These are phyloP conservation scores for Rhinella marina DNA, from an alignment of 2,797 vertebrate genomes.

Conservation along the genomic window DNA sequence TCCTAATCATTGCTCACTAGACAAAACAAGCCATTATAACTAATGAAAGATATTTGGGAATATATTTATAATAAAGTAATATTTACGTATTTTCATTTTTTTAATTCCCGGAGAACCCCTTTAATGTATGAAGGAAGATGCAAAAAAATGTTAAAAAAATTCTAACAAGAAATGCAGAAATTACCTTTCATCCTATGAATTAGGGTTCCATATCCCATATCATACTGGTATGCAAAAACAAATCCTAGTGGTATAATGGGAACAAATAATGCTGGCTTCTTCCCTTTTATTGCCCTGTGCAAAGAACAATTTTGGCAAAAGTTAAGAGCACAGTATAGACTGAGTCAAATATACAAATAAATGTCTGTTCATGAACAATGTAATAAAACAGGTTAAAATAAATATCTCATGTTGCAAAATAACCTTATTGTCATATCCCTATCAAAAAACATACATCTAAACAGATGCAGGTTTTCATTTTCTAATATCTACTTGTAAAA, in stretches of 20 bases:
- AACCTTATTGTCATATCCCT: too few relatives aligned
- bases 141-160: too few relatives aligned
- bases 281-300: constrained; percentile 82
- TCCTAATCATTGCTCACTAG: too few relatives aligned
- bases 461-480: background rate
- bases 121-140: too few relatives aligned
- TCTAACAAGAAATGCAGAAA: too few relatives aligned
- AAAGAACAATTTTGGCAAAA: constrained; percentile 41
- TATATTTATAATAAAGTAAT: too few relatives aligned
- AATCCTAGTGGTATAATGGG: constrained; percentile 86
- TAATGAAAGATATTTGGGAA: too few relatives aligned
- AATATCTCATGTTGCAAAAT: background rate
- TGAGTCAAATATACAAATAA: background rate
- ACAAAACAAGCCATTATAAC: too few relatives aligned
- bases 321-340: background rate
- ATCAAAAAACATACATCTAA: background rate
- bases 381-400: background rate
- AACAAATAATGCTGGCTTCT: constrained; percentile 75
- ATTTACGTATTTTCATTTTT: too few relatives aligned
- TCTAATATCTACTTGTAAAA: background rate
- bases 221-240: constrained; percentile 83
- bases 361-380: background rate
- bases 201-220: constrained; percentile 86
- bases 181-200: constrained; percentile 84
- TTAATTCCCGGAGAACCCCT: too few relatives aligned